A percentile compares a stretch with the other conserved stretches of the same genome.
phyloP scores from a whole-genome alignment of 2,797 vertebrate genomes.

The Ispidina lecontei region DNA sequence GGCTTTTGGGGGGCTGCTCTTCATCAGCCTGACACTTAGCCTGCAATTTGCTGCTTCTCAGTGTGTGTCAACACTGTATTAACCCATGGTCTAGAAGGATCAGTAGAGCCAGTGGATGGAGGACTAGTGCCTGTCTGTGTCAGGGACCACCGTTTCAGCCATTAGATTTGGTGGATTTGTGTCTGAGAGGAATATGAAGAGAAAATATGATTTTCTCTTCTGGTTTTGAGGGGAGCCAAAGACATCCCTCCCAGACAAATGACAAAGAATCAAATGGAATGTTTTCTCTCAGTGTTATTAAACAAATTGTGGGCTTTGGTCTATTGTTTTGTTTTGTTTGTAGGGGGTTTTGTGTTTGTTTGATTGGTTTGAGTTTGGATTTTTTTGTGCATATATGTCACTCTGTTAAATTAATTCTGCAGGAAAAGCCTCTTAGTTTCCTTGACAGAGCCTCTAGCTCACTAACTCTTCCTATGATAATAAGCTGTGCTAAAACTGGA shows the following conservation, averaged over 20 bases:
- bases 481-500: background rate
- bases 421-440: background rate
- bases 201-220: background rate
- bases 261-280: background rate
- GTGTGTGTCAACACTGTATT: background rate
- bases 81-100: background rate
- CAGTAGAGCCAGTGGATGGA: background rate
- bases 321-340: background rate
- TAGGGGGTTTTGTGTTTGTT: background rate
- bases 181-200: background rate
- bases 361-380: background rate
- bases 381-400: background rate
- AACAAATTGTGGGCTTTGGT: background rate
- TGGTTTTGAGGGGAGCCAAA: background rate
- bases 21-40: background rate
- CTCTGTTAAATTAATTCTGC: background rate
- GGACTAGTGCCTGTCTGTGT: background rate
- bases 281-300: background rate
- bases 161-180: background rate
- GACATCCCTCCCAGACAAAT: background rate
- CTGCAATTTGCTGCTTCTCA: background rate
- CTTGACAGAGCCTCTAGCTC: background rate
- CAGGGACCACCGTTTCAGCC: background rate
- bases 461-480: background rate
- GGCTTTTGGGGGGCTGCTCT: background rate